phyloP scores from a whole-genome alignment of 2,113 vertebrate species.

The Daphoenositta chrysoptera region DNA sequence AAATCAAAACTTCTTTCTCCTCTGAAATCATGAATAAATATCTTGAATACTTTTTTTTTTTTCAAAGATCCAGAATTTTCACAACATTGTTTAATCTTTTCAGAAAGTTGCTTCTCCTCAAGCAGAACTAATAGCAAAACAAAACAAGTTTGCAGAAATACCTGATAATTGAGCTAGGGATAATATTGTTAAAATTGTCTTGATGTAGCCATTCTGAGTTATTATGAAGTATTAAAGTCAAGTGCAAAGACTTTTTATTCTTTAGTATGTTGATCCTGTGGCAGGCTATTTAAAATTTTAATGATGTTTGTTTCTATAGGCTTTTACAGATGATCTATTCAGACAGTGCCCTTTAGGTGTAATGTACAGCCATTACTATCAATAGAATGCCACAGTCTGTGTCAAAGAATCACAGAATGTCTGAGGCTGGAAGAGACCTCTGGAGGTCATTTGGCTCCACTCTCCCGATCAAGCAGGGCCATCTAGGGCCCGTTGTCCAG shows the following conservation, averaged over 20 bases:
- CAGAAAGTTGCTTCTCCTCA: not conserved
- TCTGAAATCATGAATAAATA: not conserved
- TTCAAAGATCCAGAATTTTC: not conserved
- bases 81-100: not conserved
- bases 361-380: not conserved
- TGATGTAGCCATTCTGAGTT: not conserved
- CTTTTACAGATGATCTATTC: not conserved
- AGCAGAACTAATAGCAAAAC: not conserved
- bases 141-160: not conserved
- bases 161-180: not conserved
- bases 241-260: not conserved
- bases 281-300: not conserved
- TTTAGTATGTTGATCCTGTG: not conserved
- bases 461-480: not conserved
- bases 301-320: not conserved
- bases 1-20: not conserved
- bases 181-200: not conserved
- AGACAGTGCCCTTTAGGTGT: not conserved
- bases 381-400: not conserved
- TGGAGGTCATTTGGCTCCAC: not conserved
- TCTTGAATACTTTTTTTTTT: not conserved
- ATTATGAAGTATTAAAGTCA: not conserved
- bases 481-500: fast-evolving
- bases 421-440: not conserved
- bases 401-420: not conserved